Evolutionary conservation across 2,113 vertebrate species (phyloP).

Genomic region (Cephalopterus ornatus): DNA sequence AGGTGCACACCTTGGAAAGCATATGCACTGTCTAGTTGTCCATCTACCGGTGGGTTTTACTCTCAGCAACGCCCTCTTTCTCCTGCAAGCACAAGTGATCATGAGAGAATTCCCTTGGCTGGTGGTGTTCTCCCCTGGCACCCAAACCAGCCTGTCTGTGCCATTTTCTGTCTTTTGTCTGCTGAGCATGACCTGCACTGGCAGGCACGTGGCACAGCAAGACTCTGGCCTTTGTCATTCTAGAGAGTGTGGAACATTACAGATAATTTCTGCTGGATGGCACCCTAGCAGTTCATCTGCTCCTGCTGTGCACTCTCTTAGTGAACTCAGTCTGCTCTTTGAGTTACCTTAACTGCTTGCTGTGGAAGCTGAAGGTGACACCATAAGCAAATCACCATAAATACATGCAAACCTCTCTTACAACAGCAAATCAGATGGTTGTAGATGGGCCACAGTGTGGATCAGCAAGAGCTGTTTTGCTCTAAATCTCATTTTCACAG

Average conservation of each 20-base stretch:
- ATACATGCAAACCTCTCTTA: not conserved
- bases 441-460: not conserved
- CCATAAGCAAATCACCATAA: constrained; percentile 19
- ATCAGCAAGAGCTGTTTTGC: not conserved
- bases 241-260: not conserved
- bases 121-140: not conserved
- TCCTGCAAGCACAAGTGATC: not conserved
- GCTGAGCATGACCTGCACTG: not conserved
- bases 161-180: not conserved
- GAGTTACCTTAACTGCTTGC: not conserved
- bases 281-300: not conserved
- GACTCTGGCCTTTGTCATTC: not conserved
- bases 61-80: not conserved
- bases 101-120: not conserved
- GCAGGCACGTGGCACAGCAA: not conserved
- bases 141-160: not conserved
- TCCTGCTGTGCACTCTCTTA: not conserved
- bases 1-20: not conserved
- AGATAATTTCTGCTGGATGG: not conserved
- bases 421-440: not conserved
- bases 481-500: constrained; percentile 21
- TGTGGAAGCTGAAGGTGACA: constrained; percentile 44
- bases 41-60: not conserved
- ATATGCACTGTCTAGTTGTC: not conserved
- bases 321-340: not conserved